Conservation (phyloP, 2,797 vertebrate genomes). For the Myoxocephalus aenaeus region DNA sequence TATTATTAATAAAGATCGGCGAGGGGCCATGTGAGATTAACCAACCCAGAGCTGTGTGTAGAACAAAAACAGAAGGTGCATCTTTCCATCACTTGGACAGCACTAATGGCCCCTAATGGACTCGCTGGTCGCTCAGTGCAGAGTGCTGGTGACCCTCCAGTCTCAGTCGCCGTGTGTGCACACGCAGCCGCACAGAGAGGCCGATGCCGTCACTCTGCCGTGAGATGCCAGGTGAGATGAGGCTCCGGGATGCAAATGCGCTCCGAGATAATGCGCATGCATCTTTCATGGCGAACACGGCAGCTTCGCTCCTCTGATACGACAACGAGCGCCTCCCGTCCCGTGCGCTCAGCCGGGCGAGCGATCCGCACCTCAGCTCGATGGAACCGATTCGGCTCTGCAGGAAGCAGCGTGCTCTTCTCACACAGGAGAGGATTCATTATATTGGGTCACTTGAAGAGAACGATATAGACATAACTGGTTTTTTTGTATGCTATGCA, state of each 20-base stretch:
- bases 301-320: conserved; percentile 39
- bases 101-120: background rate
- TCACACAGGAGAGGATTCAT: background rate
- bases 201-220: background rate
- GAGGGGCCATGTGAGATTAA: background rate
- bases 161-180: background rate
- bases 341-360: conserved; percentile 29
- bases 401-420: background rate
- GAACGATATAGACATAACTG: background rate
- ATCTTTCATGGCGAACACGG: conserved; percentile 66
- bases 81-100: background rate
- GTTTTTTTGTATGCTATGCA: background rate
- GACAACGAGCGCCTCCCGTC: conserved; percentile 37
- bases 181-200: background rate
- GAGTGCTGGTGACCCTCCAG: background rate
- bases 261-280: conserved; percentile 59
- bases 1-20: too few relatives aligned
- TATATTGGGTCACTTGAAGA: background rate
- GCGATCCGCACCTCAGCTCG: background rate
- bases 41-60: background rate
- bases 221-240: conserved; percentile 31
- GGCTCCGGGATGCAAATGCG: conserved; percentile 54
- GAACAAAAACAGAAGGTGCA: rapidly evolving
- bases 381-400: background rate
- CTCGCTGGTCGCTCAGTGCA: background rate